Conservation (phyloP, 1,140 invertebrate genomes). For the Idris sp. region DNA sequence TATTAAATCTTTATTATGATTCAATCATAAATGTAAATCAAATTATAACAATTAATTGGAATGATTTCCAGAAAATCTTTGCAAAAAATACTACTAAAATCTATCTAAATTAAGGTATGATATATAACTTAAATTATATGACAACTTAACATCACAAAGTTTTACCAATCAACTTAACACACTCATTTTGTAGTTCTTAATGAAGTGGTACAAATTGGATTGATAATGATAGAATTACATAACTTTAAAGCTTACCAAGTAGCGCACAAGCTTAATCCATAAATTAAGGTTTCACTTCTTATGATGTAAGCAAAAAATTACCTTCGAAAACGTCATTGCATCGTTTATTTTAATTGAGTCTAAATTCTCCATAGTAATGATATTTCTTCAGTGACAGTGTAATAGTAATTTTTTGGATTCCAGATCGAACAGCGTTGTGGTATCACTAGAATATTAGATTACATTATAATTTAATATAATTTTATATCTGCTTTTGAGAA, state of each 20-base stretch:
- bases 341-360: slow-evolving; percentile 42
- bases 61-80: no score
- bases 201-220: slow-evolving; percentile 30
- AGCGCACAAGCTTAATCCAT: slow-evolving; percentile 54
- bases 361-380: slow-evolving; percentile 40
- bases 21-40: no score
- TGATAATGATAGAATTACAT: slow-evolving; percentile 51
- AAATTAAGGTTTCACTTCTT: slow-evolving; percentile 58
- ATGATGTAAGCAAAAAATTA: slow-evolving; percentile 60
- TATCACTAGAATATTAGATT: slow-evolving; percentile 11
- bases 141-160: no score
- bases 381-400: slow-evolving; percentile 35
- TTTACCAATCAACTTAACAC: neutral
- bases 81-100: no score
- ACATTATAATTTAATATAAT: no score
- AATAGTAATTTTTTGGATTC: slow-evolving; percentile 11
- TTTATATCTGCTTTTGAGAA: no score
- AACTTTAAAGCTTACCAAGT: slow-evolving; percentile 50
- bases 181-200: slow-evolving; percentile 29
- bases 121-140: no score
- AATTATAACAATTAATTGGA: no score
- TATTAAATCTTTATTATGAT: no score
- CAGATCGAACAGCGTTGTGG: slow-evolving; percentile 21
- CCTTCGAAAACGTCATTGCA: slow-evolving; percentile 50
- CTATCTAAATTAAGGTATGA: no score